Evolutionary conservation across 2,113 vertebrate genomes (phyloP).

Genomic region (Ceuthmochares aereus): DNA sequence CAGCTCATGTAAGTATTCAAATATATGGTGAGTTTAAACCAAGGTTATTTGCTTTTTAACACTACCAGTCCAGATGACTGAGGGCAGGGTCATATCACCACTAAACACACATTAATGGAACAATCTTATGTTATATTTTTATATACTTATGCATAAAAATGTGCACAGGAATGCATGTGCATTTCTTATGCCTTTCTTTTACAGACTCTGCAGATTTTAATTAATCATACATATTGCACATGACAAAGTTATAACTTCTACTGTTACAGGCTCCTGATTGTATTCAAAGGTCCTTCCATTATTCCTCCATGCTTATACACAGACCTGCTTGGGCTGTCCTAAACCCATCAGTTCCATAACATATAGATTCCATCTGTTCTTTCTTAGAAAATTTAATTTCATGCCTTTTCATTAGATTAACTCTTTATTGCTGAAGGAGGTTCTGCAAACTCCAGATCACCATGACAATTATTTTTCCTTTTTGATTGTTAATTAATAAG

Average conservation of each 20-base stretch:
- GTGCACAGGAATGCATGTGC: background rate
- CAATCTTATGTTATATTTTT: background rate
- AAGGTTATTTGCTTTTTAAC: conserved; percentile 26
- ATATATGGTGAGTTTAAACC: conserved; percentile 14
- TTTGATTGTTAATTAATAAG: background rate
- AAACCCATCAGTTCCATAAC: background rate
- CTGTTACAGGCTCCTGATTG: background rate
- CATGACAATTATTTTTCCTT: background rate
- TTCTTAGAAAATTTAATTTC: background rate
- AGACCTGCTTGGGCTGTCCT: background rate
- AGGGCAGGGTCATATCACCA: background rate
- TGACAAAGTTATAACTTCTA: background rate
- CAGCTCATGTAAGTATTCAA: background rate
- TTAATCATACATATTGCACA: background rate
- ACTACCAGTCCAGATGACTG: background rate
- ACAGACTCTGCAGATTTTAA: background rate
- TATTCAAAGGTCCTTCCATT: background rate
- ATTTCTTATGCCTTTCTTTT: background rate
- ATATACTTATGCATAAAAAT: background rate
- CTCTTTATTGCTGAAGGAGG: background rate
- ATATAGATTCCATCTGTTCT: background rate
- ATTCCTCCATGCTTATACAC: background rate
- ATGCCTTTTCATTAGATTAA: background rate
- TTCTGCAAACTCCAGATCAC: background rate
- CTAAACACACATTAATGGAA: background rate